Evolutionary conservation across 1,140 invertebrate genomes (phyloP).

Genomic region (Eulimnadia texana): DNA sequence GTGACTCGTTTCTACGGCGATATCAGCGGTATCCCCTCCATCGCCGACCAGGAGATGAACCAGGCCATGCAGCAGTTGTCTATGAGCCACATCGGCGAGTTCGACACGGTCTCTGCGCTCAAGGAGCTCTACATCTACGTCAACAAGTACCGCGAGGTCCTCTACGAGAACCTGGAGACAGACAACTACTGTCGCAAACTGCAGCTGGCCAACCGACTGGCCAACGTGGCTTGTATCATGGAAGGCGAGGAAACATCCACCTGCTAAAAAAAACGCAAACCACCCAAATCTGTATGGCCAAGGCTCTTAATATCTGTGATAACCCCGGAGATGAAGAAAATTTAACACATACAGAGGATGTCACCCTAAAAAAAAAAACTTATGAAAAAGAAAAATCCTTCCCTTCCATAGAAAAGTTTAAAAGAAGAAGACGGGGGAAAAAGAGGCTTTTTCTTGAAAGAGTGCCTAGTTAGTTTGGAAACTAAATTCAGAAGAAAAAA

Average conservation of each 20-base stretch:
- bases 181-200: slow-evolving; percentile 68
- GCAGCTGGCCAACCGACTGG: slow-evolving; percentile 72
- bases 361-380: too few species aligned
- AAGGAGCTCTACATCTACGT: slow-evolving; percentile 91
- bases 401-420: too few species aligned
- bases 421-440: too few species aligned
- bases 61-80: slow-evolving; percentile 83
- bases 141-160: slow-evolving; percentile 81
- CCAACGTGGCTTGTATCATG: slow-evolving; percentile 75
- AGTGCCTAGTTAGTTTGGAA: too few species aligned
- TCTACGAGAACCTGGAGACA: slow-evolving; percentile 64
- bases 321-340: too few species aligned
- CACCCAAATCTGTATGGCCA: too few species aligned
- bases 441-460: too few species aligned
- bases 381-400: too few species aligned
- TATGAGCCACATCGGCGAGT: slow-evolving; percentile 68
- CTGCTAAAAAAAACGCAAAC: slow-evolving; percentile 5
- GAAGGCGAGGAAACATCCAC: slow-evolving; percentile 39
- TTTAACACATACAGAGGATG: too few species aligned
- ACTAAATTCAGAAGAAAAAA: too few species aligned
- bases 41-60: slow-evolving; percentile 82
- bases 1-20: slow-evolving; percentile 75
- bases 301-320: too few species aligned
- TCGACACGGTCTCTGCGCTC: slow-evolving; percentile 75
- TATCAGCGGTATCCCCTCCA: slow-evolving; percentile 65